Evolutionary conservation across 2,888 invertebrate species (phyloP), one percentile per base, ranked within the genome.

Genomic region (Sinohyriopsis cumingii): DNA sequence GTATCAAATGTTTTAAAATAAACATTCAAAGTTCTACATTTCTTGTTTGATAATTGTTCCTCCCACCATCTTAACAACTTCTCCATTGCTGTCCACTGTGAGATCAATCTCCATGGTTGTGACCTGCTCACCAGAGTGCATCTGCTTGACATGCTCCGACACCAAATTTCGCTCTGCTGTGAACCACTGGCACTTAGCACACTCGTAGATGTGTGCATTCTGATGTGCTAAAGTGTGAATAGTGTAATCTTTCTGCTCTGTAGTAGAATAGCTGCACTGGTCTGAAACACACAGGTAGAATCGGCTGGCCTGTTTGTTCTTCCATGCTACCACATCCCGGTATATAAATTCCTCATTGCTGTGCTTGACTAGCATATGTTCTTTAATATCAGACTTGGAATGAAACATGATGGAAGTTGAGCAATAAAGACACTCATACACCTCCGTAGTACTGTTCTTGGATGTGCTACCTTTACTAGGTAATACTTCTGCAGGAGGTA

Each of bases 251-350:
- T 78, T 75, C 45, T 77, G 75, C 59, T 74, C 73, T 24, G 73
- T 62, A 28, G 69, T 72, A 22, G 67, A 74, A 55, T 71, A 78
- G 19, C 76, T 71, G 71, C 85, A 85, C 5, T 59, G 28, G 15
- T 71, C 62, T 12, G 76, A 72, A 12, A 73, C 73, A 75, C 85
- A 85, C 73, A 84, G 80, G 67, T 79, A 83, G 18, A 79, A 72
- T 6, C 80, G 76, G 3, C 81, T 82, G 0, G 79, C 71, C 54
- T 73, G 75, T 20, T 77, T 67, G 1, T 74, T 65, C 53, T 77
- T 79, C 59, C 76, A 67, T 3, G 81, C 80, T 2, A 79, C 72
- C 65, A 80, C 80, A 65, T 84, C 84, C 18, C 83, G 66, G 63
- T 77, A 79, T 25, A 82, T 72, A 53, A 80, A 77, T 7, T 75